Base-by-base conservation (phyloP, 2,888 invertebrate species). In the Sepioteuthis lessoniana region DNA sequence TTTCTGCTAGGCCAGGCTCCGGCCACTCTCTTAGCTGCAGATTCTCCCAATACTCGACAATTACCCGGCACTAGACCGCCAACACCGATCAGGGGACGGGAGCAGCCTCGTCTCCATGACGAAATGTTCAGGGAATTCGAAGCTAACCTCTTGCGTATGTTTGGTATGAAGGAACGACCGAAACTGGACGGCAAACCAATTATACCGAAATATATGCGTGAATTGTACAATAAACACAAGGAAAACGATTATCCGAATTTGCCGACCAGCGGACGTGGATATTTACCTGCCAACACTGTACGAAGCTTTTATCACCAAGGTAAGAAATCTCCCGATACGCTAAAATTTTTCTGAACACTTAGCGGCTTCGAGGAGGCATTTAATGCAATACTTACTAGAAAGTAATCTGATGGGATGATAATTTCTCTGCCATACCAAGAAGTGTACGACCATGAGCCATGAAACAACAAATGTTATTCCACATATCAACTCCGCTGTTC, bases 161-260 rank as follows among this genome's bases (percentile, higher is more conserved):
- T 98, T 96, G 98, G 98, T 91, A 97, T 98, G 95, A 97, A 97
- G 95, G 97, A 97, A 95, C 97, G 98, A 97, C 98, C 98, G 95
- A 92, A 92, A 92, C n/a, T 92, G n/a, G 31, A 47, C 28, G 16
- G n/a, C 76, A 97, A 97, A 97, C 97, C 98, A 90, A 97, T 97
- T 94, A 98, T 99, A 97, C 99, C 99, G 95, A 98, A 98, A 96
- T 98, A 98, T 96, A 98, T 99, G 98, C 98, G 98, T 97, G 98
- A 98, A 97, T 97, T 99, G 95, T 99, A 99, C 97, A 97, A 98
- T 95, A 97, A 97, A 96, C 98, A 98, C 95, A 98, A 98, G 95
- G 98, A 98, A 96, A 97, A 98, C 93, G 97, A 98, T 1, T 95
- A 95, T 37, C 95, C 95, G 25, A 95, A 95, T 93, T 94, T 95